A percentile compares a stretch with the other conserved stretches of the same genome.
Evolutionary conservation across 2,888 invertebrate species (phyloP).

Genomic region (Agrochola macilenta): DNA sequence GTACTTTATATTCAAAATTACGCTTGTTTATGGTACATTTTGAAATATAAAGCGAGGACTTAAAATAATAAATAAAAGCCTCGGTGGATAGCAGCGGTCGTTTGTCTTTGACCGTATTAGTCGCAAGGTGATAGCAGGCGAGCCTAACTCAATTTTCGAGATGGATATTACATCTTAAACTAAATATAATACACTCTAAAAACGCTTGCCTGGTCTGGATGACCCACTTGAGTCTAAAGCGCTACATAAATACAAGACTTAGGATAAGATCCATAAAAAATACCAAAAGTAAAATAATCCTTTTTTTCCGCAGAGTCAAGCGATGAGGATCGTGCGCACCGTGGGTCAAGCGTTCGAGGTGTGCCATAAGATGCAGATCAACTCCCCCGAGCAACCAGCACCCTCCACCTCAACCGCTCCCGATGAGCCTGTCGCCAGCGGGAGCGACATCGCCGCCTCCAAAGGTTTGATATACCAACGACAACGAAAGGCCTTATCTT

Average conservation of each 20-base stretch:
- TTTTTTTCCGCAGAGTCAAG: slow-evolving; percentile 95
- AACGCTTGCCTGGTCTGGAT: background rate
- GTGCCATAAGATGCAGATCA: slow-evolving; percentile 98
- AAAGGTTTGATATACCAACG: slow-evolving; percentile 78
- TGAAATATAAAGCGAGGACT: slow-evolving; percentile 18
- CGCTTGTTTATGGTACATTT: slow-evolving; percentile 2
- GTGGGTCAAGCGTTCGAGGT: slow-evolving; percentile 99
- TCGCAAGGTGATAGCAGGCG: slow-evolving; percentile 21
- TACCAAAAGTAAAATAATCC: background rate
- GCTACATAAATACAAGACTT: background rate
- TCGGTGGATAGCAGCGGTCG: background rate
- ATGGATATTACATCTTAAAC: slow-evolving; percentile 20
- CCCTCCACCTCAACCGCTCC: slow-evolving; percentile 84
- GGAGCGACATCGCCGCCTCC: slow-evolving; percentile 76
- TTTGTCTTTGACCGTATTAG: slow-evolving; percentile 36
- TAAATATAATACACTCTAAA: slow-evolving; percentile 12
- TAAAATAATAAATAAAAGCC: slow-evolving; percentile 31
- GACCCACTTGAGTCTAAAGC: slow-evolving; percentile 2
- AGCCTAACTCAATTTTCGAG: slow-evolving; percentile 17
- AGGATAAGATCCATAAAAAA: background rate
- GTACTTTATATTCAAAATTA: slow-evolving; percentile 31
- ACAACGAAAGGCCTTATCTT: slow-evolving; percentile 35
- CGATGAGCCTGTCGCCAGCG: slow-evolving; percentile 74
- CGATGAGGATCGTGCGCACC: slow-evolving; percentile 99
- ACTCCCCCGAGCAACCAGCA: slow-evolving; percentile 83